Evolutionary conservation across 2,888 invertebrate species (phyloP), one percentile per base, ranked within the genome.

Genomic region (Epirrhoe tristata): DNA sequence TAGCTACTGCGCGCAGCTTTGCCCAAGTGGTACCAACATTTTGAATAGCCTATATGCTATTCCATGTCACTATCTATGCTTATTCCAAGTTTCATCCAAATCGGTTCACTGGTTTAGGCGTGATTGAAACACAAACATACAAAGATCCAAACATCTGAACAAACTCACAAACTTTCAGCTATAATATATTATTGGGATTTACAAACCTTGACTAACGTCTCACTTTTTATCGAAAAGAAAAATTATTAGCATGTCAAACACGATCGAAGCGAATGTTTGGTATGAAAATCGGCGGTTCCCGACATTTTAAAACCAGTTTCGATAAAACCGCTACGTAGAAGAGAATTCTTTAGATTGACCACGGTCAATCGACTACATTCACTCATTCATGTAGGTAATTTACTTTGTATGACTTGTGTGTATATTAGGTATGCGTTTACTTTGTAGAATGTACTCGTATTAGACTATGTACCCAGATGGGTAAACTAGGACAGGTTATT

Each of bases 281-380:
- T 82, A 80, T 81, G 85, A 88, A 88, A 90, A 89, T 87, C 88
- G 80, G 77, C 76, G 73, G 81, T 81, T 76, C 73, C 74, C 58
- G 78, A 77, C 83, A 79, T 86, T 85, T 81, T 80, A 83, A 24
- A 91, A 91, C 91, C 89, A 77, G 91, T 90, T 89, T 74, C 75
- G 73, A 75, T 72, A 61, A 78, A 81, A 87, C 91, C 90, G 91
- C 89, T 91, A 91, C 77, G 74, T 86, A 86, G 86, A 87, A 87
- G 88, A 87, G 84, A 89, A 90, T 85, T 87, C 85, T 88, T 89
- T 85, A 89, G 84, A 76, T 79, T 82, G 77, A 52, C 82, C 80
- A 81, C 81, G 81, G 83, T 83, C 84, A 81, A 79, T 80, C 81
- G 79, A 81, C 68, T 56, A 69, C 69, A 67, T 72, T 69, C 71